Percentiles rank a stretch among this genome's conserved stretches.
These are phyloP conservation scores for Lithophane leautieri DNA, from an alignment of 2,888 invertebrate species.

Conservation along the genomic window DNA sequence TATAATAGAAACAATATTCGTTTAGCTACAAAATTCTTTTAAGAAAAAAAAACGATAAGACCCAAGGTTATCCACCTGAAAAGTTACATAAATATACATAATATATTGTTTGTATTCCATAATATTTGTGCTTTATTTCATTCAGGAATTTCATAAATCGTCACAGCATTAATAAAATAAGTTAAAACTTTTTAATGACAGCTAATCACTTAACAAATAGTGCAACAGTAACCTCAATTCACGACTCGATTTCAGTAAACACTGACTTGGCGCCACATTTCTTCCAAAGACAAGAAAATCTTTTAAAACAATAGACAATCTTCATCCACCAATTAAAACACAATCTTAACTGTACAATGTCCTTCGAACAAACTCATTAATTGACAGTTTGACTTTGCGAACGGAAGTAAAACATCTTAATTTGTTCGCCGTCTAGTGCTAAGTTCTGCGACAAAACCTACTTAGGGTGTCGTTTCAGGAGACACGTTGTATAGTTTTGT, in stretches of 20 bases:
- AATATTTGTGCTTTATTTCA: background rate
- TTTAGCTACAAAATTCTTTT: background rate
- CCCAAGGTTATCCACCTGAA: background rate
- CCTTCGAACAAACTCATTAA: constrained; percentile 36
- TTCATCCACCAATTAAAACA: constrained; percentile 37
- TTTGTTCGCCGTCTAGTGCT: constrained; percentile 49
- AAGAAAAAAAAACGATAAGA: background rate
- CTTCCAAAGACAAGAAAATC: constrained; percentile 14
- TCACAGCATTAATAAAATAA: background rate
- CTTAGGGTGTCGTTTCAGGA: constrained; percentile 62
- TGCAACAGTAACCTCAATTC: background rate
- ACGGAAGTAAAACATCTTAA: constrained; percentile 58
- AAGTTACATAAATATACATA: background rate
- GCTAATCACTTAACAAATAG: background rate
- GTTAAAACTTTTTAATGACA: too few species aligned
- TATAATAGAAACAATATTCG: constrained; percentile 41
- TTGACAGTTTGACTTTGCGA: constrained; percentile 47
- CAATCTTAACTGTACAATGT: constrained; percentile 10
- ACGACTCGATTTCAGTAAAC: background rate
- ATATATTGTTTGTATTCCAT: background rate
- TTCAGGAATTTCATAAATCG: background rate
- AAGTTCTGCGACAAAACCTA: constrained; percentile 66
- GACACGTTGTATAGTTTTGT: constrained; percentile 67
- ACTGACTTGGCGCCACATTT: constrained; percentile 3
- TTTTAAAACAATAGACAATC: constrained; percentile 20